Evolutionary conservation across 1,140 invertebrate species (phyloP), one percentile per base, ranked within the genome.

Genomic region (Geopemphigus sp.): DNA sequence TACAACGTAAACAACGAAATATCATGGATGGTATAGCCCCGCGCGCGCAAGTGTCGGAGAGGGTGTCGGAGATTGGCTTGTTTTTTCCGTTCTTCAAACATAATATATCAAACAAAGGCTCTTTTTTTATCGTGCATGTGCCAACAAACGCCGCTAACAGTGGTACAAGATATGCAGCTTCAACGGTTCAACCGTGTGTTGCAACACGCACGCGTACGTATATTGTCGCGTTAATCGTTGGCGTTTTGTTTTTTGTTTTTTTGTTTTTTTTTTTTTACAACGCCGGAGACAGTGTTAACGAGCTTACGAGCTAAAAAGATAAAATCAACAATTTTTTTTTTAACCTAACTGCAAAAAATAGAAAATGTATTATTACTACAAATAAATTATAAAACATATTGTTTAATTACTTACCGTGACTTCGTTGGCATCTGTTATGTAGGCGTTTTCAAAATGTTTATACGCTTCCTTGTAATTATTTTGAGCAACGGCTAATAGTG

Each of bases 381-480:
- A n/a, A n/a, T n/a, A n/a, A n/a, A n/a, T n/a, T n/a, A n/a, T n/a
- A n/a, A n/a, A n/a, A n/a, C n/a, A n/a, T n/a, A n/a, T n/a, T n/a
- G n/a, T n/a, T n/a, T n/a, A n/a, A 1, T 70, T 29, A 53, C 84
- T 87, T 85, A 95, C 92, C 90, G 94, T 93, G 32, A 95, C 90
- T 86, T 97, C 96, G 8, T 90, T 89, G 0, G 93, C 91, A 83
- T 96, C 93, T 68, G 94, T 85, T 72, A 90, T 87, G n/a, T 91
- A 88, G 0, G 94, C 95, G 83, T 91, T 89, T 82, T 92, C 90
- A 83, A 97, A 95, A 83, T 88, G 90, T 61, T 91, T 88, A 83
- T 92, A 93, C 0, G 94, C 95, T 80, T 96, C 93, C 81, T 90
- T 89, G 83, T 95, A 96, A 76, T 91, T 90, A 83, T 95, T 95